A percentile compares a stretch with the other conserved stretches of the same genome.
Conservation (phyloP, 1,140 invertebrate species). For the Tyrophagus putrescentiae region DNA sequence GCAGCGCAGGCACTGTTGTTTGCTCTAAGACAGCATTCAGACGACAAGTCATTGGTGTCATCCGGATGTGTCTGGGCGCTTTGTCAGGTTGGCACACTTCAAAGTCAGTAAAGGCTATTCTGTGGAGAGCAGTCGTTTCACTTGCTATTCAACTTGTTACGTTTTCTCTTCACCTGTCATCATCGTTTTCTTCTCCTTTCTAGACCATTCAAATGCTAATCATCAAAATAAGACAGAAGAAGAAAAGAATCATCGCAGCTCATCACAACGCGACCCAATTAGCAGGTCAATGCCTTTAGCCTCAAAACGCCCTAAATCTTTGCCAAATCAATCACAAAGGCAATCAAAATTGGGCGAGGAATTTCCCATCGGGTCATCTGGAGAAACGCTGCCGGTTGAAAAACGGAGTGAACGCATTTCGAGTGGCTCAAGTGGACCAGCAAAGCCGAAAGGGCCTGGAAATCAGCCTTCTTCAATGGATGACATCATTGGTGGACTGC, state of each 20-base stretch:
- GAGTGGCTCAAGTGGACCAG: not conserved
- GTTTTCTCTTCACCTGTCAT: too few species aligned
- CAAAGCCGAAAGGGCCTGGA: conserved; percentile 4
- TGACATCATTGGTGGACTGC: conserved; percentile 75
- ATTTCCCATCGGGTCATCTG: not conserved
- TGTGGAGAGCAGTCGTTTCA: too few species aligned
- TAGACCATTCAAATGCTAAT: conserved; percentile 1
- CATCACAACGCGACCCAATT: not conserved
- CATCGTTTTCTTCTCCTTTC: too few species aligned
- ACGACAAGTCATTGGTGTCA: too few species aligned
- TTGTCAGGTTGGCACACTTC: too few species aligned
- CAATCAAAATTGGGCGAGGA: conserved; percentile 6
- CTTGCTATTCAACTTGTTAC: too few species aligned
- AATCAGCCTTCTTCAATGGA: conserved; percentile 33
- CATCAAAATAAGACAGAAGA: not conserved
- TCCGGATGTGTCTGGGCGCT: not conserved
- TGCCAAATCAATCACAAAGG: not conserved
- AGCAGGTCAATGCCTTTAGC: not conserved
- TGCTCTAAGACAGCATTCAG: too few species aligned
- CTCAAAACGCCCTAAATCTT: not conserved
- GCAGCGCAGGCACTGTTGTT: too few species aligned
- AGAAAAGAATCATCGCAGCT: not conserved
- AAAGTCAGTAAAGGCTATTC: too few species aligned
- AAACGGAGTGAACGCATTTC: too few species aligned
- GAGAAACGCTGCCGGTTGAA: not conserved